Conservation (phyloP, 2,888 invertebrate species). For the Pantelozetes paolii region DNA sequence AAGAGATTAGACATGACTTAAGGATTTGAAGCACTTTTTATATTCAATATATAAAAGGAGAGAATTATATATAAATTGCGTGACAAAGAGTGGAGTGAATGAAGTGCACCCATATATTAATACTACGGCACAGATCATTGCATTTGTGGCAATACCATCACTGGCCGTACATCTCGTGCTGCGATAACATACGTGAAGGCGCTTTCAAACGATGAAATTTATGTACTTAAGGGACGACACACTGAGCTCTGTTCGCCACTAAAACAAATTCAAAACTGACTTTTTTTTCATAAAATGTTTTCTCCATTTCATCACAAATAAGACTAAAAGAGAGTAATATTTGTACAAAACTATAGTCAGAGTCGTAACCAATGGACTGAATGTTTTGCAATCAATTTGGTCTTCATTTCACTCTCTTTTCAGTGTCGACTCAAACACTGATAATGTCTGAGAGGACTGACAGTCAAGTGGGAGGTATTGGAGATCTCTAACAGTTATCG, state of each 20-base stretch:
- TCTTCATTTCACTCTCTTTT: neutral
- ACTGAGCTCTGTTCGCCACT: constrained; percentile 1
- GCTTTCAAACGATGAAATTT: constrained; percentile 25
- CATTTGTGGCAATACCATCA: no score
- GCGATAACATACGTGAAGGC: constrained; percentile 26
- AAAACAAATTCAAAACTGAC: constrained; percentile 9
- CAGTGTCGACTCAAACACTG: constrained; percentile 1
- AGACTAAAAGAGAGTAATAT: neutral
- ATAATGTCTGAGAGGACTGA: neutral
- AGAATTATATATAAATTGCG: constrained; percentile 12
- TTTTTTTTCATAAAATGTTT: neutral
- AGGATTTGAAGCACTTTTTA: neutral
- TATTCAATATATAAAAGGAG: neutral
- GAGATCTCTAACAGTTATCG: neutral
- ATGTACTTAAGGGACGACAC: constrained; percentile 23
- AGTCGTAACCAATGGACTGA: neutral
- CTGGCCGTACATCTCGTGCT: constrained; percentile 17
- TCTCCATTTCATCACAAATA: neutral
- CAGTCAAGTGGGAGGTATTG: constrained; percentile 20
- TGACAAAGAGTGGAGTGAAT: constrained; percentile 9
- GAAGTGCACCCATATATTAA: constrained; percentile 31
- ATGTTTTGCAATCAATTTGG: neutral
- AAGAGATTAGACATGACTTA: neutral
- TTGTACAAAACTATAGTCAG: neutral
- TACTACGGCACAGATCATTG: neutral